phyloP scores from a whole-genome alignment of 2,888 invertebrate species.

The Cecidostiba fungosa region DNA sequence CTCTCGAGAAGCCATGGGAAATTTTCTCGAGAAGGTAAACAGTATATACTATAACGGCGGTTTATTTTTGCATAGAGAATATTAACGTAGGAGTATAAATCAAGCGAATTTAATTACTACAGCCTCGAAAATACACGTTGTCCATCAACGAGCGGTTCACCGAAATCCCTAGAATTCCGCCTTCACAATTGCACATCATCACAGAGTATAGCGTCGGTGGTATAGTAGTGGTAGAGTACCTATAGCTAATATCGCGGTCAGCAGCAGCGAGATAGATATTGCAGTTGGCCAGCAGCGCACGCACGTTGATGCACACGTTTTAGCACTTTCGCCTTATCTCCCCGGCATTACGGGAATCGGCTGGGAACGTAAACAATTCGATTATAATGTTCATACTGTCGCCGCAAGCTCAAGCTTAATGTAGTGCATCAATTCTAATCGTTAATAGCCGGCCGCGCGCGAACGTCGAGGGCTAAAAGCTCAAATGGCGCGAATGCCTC shows the following conservation, averaged over 20 bases:
- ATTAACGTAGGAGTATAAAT: no score
- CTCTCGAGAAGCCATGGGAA: not conserved
- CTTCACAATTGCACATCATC: not conserved
- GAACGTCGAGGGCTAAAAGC: not conserved
- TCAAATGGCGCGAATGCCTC: slow-evolving; percentile 6
- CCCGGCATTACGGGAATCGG: slow-evolving; percentile 14
- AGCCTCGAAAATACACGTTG: no score
- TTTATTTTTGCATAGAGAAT: no score
- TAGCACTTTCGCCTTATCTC: not conserved
- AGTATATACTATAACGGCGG: not conserved
- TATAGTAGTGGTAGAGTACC: not conserved
- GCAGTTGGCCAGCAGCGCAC: not conserved
- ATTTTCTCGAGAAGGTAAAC: not conserved
- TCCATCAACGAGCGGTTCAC: not conserved
- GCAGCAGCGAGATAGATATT: not conserved
- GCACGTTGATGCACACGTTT: not conserved
- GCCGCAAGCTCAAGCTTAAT: not conserved
- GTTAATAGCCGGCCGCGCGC: no score
- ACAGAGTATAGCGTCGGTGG: not conserved
- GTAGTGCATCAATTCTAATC: slow-evolving; percentile 18
- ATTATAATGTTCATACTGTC: slow-evolving; percentile 4
- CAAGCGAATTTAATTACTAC: no score
- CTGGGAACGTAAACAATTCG: slow-evolving; percentile 17
- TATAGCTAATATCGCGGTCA: not conserved
- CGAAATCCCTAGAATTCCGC: not conserved